Evolutionary conservation across 2,113 vertebrate genomes (phyloP).

Genomic region (Gulo gulo): DNA sequence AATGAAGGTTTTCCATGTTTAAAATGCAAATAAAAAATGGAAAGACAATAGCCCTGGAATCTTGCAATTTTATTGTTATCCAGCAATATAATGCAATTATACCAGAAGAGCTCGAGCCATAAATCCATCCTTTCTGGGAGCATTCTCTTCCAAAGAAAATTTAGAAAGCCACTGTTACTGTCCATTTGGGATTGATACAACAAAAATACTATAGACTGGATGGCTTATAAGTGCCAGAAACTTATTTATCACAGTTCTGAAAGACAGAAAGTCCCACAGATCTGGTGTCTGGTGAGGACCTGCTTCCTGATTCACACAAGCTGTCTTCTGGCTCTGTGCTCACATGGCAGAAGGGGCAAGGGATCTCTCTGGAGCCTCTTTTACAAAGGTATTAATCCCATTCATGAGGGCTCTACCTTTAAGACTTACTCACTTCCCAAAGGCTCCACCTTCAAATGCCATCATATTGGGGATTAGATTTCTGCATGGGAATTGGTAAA

Average conservation of each 20-base stretch:
- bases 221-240: background rate
- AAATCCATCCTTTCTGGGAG: background rate
- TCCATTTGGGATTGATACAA: background rate
- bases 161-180: background rate
- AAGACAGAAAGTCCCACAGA: background rate
- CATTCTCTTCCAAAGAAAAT: background rate
- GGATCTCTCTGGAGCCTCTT: background rate
- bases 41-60: background rate
- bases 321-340: background rate
- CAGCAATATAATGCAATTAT: background rate
- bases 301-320: background rate
- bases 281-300: background rate
- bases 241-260: background rate
- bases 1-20: background rate
- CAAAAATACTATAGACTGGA: background rate
- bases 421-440: background rate
- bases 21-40: conserved; percentile 37
- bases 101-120: background rate
- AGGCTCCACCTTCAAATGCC: background rate
- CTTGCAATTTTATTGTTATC: background rate
- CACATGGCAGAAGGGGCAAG: background rate
- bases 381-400: background rate
- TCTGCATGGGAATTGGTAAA: background rate
- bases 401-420: background rate
- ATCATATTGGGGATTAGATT: background rate